Base-by-base conservation (phyloP, 2,113 vertebrate genomes). In the Morphnarchus princeps region DNA sequence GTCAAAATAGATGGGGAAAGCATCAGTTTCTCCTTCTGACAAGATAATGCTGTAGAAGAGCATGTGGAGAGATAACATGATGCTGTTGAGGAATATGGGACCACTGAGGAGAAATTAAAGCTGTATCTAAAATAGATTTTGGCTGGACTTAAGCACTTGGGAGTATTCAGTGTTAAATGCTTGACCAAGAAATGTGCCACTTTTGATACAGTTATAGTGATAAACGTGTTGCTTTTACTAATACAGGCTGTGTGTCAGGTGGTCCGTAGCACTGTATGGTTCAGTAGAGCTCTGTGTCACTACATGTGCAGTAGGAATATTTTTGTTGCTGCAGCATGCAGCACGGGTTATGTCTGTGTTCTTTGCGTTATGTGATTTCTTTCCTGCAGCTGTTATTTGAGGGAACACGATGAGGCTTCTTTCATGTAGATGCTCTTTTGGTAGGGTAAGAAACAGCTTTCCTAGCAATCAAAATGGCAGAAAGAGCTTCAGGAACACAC, bases 221-320 rank as follows among this genome's bases (percentile, higher is more conserved):
- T 38, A 59, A 76, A 84, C 19, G 16, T 59, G 18, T n/a, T 47
- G 19, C 43, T 82, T 69, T 42, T 87, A 14, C 49, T 42, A 3
- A 20, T 22, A 8, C 4, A 58, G 40, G 25, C 20, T 36, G 11
- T 50, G 21, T n/a, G 19, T 38, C 31, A 42, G 40, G 2, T 54
- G 47, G 50, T 40, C 6, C 0, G 1, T 42, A 17, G 47, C 42
- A 16, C 14, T 42, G 26, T 20, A 3, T 11, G 1, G 0, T 54
- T 59, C 43, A 15, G 31, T 1, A 28, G n/a, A 32, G 38, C 74
- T 34, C 26, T 22, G 17, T 49, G 43, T 40, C n/a, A 9, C 63
- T 42, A 1, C 6, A 1, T 11, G 52, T 66, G 77, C 84, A 40
- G 31, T 17, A 43, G 32, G 26, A 67, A 19, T 21, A 13, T 22